Base-by-base conservation (phyloP, 2,888 invertebrate genomes). In the Hypena proboscidalis region DNA sequence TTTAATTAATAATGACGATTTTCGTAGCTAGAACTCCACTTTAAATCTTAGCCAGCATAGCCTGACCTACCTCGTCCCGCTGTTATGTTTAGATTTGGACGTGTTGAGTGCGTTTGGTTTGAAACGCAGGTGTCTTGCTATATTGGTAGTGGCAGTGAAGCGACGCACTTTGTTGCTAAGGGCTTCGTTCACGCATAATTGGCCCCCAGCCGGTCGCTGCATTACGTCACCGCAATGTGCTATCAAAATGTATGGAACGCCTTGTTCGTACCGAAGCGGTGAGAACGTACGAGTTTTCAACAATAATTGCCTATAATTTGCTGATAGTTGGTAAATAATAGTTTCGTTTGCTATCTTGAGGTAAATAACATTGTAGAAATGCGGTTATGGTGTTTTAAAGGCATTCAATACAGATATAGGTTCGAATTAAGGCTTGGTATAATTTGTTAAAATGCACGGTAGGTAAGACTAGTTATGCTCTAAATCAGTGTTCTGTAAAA, bases 131-230 rank as follows among this genome's bases (percentile, higher is more conserved):
- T 41, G 52, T 56, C 58, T 21, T 20, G 20, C 37, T 53, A 32
- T 37, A 25, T 6, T 68, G 64, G 73, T 48, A 20, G 1, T 9
- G 7, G 7, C 35, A 29, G 31, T 49, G 49, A 64, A 64, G 46
- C 68, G 68, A 77, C 83, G 85, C 83, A 85, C 74, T 81, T 48
- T 79, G 85, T 87, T 86, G 80, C 85, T 77, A 86, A 63, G 85
- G 73, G 74, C 74, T 59, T 45, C 60, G 69, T 70, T 70, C 74
- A 79, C 79, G 78, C 80, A 81, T 74, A 70, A 78, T 75, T 72
- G 74, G 71, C 61, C 77, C 72, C 70, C 70, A 66, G 69, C 67
- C 70, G 75, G 73, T 76, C 74, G 73, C 73, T 68, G 59, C 44
- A 49, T 87, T 77, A 80, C 88, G 88, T 88, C 87, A 88, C 67